A percentile compares a stretch with the other conserved stretches of the same genome.
phyloP scores from a whole-genome alignment of 2,113 vertebrate species.

The Pogona vitticeps region DNA sequence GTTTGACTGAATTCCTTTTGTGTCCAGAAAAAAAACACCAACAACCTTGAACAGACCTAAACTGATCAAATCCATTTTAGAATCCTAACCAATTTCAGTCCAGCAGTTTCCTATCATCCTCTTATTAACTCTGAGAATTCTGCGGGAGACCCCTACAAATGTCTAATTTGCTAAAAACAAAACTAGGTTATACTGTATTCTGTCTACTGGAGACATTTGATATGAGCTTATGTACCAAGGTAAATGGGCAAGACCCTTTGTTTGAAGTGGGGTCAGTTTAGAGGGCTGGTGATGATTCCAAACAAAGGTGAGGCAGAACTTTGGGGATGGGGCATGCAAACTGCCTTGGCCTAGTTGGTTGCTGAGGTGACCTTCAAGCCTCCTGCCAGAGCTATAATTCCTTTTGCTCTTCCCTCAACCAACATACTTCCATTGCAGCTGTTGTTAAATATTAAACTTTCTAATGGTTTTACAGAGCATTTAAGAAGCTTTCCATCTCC shows the following conservation, averaged over 20 bases:
- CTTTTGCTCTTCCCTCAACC: not conserved
- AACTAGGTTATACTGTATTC: not conserved
- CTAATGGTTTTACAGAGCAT: not conserved
- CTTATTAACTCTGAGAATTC: not conserved
- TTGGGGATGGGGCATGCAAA: not conserved
- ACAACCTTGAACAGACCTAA: not conserved
- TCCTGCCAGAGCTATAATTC: not conserved
- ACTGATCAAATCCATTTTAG: not conserved
- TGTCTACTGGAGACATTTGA: not conserved
- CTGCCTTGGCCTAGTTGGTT: not conserved
- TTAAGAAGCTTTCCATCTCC: not conserved
- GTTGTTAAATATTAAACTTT: constrained; percentile 41
- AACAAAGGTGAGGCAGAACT: not conserved
- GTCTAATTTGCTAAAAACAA: not conserved
- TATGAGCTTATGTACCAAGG: not conserved
- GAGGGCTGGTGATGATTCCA: not conserved
- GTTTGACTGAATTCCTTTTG: no score
- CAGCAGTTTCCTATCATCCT: no score
- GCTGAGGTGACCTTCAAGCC: constrained; percentile 12
- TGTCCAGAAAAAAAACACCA: no score
- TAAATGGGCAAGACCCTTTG: not conserved
- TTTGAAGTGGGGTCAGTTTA: not conserved
- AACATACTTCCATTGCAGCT: not conserved
- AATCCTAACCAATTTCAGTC: not conserved
- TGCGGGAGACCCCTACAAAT: not conserved